Percentiles rank a stretch among this genome's conserved stretches.
Conservation (phyloP, 2,113 vertebrate species). For the Mohoua ochrocephala region DNA sequence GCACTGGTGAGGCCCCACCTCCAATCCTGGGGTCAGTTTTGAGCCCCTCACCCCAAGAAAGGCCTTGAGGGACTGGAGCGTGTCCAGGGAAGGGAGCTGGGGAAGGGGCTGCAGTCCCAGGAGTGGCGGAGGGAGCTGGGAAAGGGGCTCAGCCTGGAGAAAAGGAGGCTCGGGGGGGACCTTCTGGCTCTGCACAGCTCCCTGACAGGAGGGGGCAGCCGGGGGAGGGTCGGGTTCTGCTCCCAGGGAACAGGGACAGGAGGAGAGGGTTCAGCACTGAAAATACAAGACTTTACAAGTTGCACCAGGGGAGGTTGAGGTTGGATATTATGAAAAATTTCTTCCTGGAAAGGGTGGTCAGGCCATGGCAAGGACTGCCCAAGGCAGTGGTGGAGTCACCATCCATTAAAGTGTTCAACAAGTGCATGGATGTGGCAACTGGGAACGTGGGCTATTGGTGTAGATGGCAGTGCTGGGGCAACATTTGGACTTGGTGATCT, state of each 20-base stretch:
- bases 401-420: background rate
- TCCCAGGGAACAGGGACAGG: background rate
- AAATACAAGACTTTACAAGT: background rate
- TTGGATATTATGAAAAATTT: background rate
- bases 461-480: background rate
- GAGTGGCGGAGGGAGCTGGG: background rate
- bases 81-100: too few relatives aligned
- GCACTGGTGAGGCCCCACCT: background rate
- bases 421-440: background rate
- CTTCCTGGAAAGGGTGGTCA: background rate
- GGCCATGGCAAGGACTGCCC: background rate
- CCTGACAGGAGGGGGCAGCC: background rate
- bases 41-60: background rate
- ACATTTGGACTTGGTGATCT: background rate
- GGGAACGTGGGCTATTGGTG: background rate
- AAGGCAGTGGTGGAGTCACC: background rate
- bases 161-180: background rate
- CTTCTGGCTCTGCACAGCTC: background rate
- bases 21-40: background rate
- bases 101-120: background rate
- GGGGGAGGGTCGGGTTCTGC: rapidly evolving
- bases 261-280: background rate
- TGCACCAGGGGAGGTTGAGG: background rate
- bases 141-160: background rate
- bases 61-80: background rate